phyloP scores from a whole-genome alignment of 2,113 vertebrate genomes.

The Callospermophilus lateralis region DNA sequence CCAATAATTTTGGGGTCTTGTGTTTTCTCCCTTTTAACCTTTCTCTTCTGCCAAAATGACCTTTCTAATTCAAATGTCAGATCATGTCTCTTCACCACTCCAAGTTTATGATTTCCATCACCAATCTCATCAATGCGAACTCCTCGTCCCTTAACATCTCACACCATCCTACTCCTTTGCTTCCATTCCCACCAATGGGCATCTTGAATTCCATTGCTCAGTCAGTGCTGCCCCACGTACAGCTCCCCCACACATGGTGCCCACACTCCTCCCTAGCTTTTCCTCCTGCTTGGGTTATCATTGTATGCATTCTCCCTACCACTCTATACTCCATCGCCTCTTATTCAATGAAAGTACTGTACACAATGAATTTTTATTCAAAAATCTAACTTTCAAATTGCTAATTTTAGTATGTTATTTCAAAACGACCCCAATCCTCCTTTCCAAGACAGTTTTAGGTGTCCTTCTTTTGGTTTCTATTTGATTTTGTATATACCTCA shows the following conservation, averaged over 20 bases:
- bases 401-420: background rate
- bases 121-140: background rate
- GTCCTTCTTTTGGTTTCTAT: background rate
- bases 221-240: background rate
- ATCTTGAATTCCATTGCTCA: background rate
- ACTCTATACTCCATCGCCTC: rapidly evolving
- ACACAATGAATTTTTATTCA: background rate
- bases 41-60: background rate
- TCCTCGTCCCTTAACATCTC: background rate
- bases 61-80: background rate
- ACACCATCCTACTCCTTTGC: background rate
- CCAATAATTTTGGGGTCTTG: background rate
- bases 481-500: background rate
- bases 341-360: background rate
- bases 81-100: background rate
- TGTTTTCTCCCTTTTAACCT: background rate
- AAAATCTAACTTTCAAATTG: background rate
- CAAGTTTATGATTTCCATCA: background rate
- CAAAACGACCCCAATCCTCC: background rate
- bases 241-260: background rate
- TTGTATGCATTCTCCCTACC: background rate
- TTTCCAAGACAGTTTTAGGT: background rate
- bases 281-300: background rate
- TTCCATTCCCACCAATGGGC: background rate
- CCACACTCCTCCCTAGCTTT: background rate